Conservation (phyloP, 2,113 vertebrate species). For the Pteronura brasiliensis region DNA sequence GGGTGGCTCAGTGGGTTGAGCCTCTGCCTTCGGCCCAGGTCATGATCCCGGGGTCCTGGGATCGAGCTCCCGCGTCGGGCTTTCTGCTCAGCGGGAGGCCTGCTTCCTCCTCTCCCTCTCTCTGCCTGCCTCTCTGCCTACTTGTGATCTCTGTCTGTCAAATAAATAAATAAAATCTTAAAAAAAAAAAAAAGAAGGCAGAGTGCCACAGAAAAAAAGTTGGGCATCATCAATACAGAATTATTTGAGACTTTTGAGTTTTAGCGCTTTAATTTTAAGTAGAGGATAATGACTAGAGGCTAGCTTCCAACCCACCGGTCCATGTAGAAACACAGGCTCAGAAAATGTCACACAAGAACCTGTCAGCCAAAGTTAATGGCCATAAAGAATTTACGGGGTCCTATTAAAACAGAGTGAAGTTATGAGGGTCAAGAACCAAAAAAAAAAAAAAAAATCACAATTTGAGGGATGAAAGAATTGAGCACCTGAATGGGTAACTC, state of each 20-base stretch:
- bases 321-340: not conserved
- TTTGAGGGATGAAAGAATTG: not conserved
- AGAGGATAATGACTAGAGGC: not conserved
- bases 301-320: not conserved
- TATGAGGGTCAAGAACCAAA: not conserved
- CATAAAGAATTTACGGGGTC: not conserved
- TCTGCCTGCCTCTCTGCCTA: too few relatives aligned
- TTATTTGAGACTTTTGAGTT: not conserved
- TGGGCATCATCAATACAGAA: not conserved
- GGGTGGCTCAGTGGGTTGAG: too few relatives aligned
- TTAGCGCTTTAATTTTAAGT: not conserved
- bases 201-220: not conserved
- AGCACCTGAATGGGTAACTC: not conserved
- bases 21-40: too few relatives aligned
- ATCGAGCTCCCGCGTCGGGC: too few relatives aligned
- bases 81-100: too few relatives aligned
- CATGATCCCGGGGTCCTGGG: too few relatives aligned
- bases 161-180: too few relatives aligned
- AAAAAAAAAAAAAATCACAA: not conserved
- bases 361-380: not conserved
- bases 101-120: too few relatives aligned
- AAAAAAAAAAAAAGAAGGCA: too few relatives aligned
- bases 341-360: not conserved
- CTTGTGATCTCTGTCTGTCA: too few relatives aligned
- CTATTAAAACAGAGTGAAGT: not conserved